phyloP scores from a whole-genome alignment of 2,888 invertebrate species.

The Sycophila texana region DNA sequence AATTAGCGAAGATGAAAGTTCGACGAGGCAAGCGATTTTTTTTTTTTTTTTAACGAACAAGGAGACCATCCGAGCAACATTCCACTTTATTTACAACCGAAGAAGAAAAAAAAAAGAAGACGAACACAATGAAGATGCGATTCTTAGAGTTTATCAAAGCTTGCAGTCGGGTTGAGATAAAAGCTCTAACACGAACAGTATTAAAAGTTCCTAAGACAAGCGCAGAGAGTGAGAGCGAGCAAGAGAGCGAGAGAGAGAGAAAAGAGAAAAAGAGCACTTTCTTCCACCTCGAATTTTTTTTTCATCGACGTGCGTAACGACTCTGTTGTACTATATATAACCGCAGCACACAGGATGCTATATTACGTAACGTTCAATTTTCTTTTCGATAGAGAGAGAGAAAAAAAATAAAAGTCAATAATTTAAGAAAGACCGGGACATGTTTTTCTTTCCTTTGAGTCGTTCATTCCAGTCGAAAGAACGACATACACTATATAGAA shows the following conservation, averaged over 20 bases:
- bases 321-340: not conserved
- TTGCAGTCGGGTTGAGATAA: conserved; percentile 56
- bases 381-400: not conserved
- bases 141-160: not conserved
- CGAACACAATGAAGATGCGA: not conserved
- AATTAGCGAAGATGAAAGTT: not conserved
- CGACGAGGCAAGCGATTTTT: not conserved
- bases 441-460: not conserved
- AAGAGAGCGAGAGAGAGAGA: conserved; percentile 6
- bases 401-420: too few species aligned
- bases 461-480: not conserved
- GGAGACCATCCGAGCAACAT: conserved; percentile 28
- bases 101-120: not conserved
- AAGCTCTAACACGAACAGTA: conserved; percentile 69
- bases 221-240: conserved; percentile 12
- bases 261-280: not conserved
- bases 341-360: not conserved
- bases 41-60: conserved; percentile 2
- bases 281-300: not conserved
- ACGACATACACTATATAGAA: not conserved
- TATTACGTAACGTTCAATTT: not conserved
- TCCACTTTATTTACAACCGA: conserved; percentile 36
- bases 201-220: conserved; percentile 72
- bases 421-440: too few species aligned
- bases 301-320: conserved; percentile 2